A percentile compares a stretch with the other conserved stretches of the same genome.
Evolutionary conservation across 2,113 vertebrate species (phyloP).

Genomic region (Cephalopholis sonnerati): DNA sequence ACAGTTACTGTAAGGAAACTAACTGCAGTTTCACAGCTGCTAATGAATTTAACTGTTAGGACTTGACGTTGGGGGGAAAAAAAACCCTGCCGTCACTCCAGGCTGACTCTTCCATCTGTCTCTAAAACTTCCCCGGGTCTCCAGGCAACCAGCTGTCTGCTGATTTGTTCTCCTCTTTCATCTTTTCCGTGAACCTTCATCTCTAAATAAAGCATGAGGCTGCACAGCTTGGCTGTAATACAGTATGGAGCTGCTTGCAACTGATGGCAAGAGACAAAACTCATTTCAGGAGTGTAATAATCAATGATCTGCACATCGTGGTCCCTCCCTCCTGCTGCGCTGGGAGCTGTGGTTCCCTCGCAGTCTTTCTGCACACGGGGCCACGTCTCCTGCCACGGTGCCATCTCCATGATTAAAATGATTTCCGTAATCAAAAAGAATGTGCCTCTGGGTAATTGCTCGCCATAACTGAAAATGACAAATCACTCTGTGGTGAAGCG

Average conservation of each 20-base stretch:
- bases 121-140: constrained; percentile 30
- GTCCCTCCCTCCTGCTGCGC: constrained; percentile 10
- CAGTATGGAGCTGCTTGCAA: constrained; percentile 10
- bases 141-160: constrained; percentile 54
- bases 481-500: constrained; percentile 30
- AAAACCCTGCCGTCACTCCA: background rate
- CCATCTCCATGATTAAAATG: constrained; percentile 58
- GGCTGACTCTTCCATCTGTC: constrained; percentile 47
- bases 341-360: constrained; percentile 3
- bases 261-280: constrained; percentile 17
- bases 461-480: constrained; percentile 54
- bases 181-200: constrained; percentile 48
- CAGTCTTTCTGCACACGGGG: constrained; percentile 9
- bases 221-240: background rate
- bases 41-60: constrained; percentile 35
- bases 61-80: background rate
- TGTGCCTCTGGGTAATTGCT: constrained; percentile 47
- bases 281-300: constrained; percentile 16
- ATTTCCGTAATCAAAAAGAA: constrained; percentile 62
- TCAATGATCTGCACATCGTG: constrained; percentile 19
- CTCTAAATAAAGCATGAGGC: constrained; percentile 62
- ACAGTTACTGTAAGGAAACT: constrained; percentile 12
- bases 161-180: constrained; percentile 44
- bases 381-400: constrained; percentile 10
- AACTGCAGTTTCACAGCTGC: constrained; percentile 45